phyloP scores from a whole-genome alignment of 2,113 vertebrate species.

The Ammospiza nelsoni region DNA sequence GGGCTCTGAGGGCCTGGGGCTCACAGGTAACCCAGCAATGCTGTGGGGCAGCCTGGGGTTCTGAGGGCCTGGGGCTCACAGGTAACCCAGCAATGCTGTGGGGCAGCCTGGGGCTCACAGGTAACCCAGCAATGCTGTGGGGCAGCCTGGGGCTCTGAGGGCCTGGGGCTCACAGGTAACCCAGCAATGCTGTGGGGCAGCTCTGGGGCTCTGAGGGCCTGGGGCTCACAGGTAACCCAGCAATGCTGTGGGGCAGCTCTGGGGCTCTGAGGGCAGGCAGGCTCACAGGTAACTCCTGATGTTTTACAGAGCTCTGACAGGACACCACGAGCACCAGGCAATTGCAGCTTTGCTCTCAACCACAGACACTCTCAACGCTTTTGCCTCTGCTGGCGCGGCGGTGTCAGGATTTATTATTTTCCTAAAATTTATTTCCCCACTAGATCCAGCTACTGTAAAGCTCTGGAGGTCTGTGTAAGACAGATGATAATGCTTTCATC shows the following conservation, averaged over 20 bases:
- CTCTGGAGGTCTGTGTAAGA: constrained; percentile 5
- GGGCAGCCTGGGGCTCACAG: too few species aligned
- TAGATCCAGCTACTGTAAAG: constrained; percentile 17
- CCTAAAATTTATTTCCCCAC: background rate
- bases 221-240: too few species aligned
- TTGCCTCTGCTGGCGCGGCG: background rate
- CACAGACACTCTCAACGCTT: background rate
- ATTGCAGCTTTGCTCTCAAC: background rate
- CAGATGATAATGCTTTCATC: constrained; percentile 29
- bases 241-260: background rate
- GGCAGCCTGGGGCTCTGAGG: background rate
- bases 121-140: background rate
- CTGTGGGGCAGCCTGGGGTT: background rate
- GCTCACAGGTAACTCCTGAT: background rate
- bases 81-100: background rate
- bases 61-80: background rate
- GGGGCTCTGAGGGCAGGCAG: background rate
- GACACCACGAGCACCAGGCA: background rate
- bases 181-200: background rate
- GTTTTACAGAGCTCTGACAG: background rate
- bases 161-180: background rate
- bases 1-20: background rate
- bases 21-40: background rate
- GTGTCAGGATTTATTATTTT: background rate
- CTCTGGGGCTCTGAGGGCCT: background rate